Percentiles rank a stretch among this genome's conserved stretches.
Evolutionary conservation across 2,113 vertebrate species (phyloP).

Genomic region (Gila orcuttii): DNA sequence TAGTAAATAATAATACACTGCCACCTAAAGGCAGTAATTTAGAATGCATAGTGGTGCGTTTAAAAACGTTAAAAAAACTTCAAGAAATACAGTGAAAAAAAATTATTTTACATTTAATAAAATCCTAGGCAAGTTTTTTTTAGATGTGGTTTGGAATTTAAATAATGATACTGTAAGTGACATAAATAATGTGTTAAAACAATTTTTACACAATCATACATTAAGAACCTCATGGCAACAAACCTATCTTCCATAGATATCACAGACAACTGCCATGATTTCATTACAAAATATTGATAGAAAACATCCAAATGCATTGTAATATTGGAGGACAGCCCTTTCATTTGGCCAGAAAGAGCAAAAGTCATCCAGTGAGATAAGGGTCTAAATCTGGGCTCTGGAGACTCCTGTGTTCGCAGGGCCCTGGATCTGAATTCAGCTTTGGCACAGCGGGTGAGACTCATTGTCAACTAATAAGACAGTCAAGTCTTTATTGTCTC

Average conservation of each 20-base stretch:
- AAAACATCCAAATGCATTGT: constrained; percentile 7
- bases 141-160: neutral
- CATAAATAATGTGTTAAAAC: neutral
- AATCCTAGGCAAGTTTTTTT: neutral
- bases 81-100: neutral
- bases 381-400: constrained; percentile 13
- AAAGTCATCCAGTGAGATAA: neutral
- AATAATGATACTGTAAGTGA: constrained; percentile 13
- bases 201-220: constrained; percentile 7
- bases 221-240: neutral
- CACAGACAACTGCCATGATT: constrained; percentile 5
- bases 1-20: neutral
- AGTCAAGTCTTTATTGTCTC: constrained; percentile 55
- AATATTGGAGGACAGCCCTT: neutral
- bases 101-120: constrained; percentile 7
- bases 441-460: neutral
- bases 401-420: constrained; percentile 15
- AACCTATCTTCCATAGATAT: neutral
- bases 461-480: neutral
- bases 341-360: neutral
- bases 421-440: constrained; percentile 24
- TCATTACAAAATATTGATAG: constrained; percentile 25
- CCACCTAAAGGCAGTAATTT: neutral
- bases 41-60: neutral
- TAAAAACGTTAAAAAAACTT: neutral